phyloP scores from a whole-genome alignment of 2,113 vertebrate species.

The Eptesicus fuscus region DNA sequence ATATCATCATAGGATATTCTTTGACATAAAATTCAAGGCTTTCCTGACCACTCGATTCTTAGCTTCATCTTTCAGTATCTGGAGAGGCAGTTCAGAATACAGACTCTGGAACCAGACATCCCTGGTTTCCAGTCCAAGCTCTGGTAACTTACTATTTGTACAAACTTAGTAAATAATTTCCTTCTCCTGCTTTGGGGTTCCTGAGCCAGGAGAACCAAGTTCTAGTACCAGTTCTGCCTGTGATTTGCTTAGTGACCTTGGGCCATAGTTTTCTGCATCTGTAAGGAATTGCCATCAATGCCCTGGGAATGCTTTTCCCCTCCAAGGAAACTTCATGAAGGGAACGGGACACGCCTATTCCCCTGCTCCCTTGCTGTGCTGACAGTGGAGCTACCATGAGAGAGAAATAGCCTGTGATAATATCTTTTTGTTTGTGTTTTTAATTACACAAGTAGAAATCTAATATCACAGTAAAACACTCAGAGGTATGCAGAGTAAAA shows the following conservation, averaged over 20 bases:
- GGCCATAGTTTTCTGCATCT: neutral
- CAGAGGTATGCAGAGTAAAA: neutral
- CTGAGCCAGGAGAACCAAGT: neutral
- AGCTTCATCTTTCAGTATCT: neutral
- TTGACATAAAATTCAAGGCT: neutral
- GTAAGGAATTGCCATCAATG: neutral
- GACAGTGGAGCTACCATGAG: neutral
- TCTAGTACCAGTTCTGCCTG: neutral
- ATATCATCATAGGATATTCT: neutral
- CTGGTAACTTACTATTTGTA: neutral
- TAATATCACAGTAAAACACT: neutral
- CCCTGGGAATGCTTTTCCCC: neutral
- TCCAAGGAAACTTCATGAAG: neutral
- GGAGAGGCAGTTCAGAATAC: neutral
- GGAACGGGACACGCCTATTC: neutral
- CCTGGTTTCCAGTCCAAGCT: neutral
- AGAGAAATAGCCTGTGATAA: neutral
- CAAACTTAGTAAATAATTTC: neutral
- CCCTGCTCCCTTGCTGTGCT: neutral
- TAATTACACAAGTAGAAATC: neutral
- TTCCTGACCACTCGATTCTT: neutral
- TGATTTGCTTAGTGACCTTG: neutral
- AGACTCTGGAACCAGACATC: neutral
- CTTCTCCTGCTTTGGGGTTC: neutral
- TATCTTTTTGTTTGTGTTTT: slow-evolving; percentile 11